phyloP scores from a whole-genome alignment of 2,888 invertebrate genomes.

The Lasius fuliginosus region DNA sequence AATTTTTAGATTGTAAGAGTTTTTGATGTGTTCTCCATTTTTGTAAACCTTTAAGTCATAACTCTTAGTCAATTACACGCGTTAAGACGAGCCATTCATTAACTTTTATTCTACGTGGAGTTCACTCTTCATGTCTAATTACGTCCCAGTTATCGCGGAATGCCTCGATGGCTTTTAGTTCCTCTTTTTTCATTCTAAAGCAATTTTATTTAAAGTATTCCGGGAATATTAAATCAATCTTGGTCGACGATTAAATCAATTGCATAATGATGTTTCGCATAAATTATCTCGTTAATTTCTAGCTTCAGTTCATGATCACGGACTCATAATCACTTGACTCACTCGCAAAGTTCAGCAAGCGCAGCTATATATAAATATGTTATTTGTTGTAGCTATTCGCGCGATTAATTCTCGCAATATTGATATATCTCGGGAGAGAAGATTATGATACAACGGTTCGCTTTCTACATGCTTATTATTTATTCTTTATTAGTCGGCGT shows the following conservation, averaged over 20 bases:
- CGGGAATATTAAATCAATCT: not conserved
- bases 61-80: not conserved
- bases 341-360: not conserved
- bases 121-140: not conserved
- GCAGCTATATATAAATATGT: not conserved
- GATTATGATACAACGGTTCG: not conserved
- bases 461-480: not conserved
- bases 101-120: not conserved
- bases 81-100: not conserved
- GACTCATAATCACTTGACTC: not conserved
- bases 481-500: not conserved
- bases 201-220: not conserved
- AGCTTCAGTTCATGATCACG: not conserved
- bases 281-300: constrained; percentile 1
- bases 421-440: not conserved
- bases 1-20: not conserved
- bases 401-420: not conserved
- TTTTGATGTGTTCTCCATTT: not conserved
- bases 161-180: not conserved
- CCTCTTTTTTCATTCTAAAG: not conserved
- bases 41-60: not conserved
- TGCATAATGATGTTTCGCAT: not conserved
- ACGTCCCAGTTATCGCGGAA: not conserved
- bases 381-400: not conserved
- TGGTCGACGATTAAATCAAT: not conserved